phyloP scores from a whole-genome alignment of 2,888 invertebrate species.

The Parnassius glacialis region DNA sequence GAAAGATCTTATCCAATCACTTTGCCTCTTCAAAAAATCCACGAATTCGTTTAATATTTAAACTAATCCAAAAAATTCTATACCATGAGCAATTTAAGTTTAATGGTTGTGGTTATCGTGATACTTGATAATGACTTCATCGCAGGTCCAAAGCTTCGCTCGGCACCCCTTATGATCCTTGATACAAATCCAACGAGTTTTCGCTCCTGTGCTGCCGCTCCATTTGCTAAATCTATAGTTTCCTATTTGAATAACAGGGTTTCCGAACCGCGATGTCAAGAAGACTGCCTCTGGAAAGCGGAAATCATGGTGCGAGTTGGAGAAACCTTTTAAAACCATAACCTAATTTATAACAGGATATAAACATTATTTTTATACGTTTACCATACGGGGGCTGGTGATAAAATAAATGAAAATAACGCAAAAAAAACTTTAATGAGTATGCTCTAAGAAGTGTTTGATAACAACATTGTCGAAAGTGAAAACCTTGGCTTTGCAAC shows the following conservation, averaged over 20 bases:
- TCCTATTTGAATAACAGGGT: slow-evolving; percentile 40
- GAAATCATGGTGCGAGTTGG: background rate
- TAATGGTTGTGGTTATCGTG: slow-evolving; percentile 37
- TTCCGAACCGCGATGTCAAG: slow-evolving; percentile 38
- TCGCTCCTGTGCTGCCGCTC: slow-evolving; percentile 30
- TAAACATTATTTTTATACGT: too few species aligned
- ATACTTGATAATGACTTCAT: slow-evolving; percentile 37
- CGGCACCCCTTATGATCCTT: slow-evolving; percentile 39
- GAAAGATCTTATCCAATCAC: too few species aligned
- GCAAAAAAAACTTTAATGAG: slow-evolving; percentile 24
- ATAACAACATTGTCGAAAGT: slow-evolving; percentile 33
- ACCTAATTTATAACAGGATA: background rate
- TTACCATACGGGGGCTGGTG: background rate
- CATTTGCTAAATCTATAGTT: slow-evolving; percentile 39
- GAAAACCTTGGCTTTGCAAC: slow-evolving; percentile 32
- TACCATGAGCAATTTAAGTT: slow-evolving; percentile 25
- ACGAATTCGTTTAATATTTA: too few species aligned
- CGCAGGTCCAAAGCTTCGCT: slow-evolving; percentile 40
- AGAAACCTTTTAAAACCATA: background rate
- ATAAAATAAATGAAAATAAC: background rate
- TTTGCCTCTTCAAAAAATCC: too few species aligned
- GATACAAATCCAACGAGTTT: slow-evolving; percentile 38
- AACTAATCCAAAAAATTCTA: too few species aligned
- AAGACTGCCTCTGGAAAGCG: slow-evolving; percentile 31
- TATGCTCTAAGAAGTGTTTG: slow-evolving; percentile 29